These are phyloP conservation scores for Acrocephalus scirpaceus DNA, from an alignment of 2,797 vertebrate species.

Conservation along the genomic window DNA sequence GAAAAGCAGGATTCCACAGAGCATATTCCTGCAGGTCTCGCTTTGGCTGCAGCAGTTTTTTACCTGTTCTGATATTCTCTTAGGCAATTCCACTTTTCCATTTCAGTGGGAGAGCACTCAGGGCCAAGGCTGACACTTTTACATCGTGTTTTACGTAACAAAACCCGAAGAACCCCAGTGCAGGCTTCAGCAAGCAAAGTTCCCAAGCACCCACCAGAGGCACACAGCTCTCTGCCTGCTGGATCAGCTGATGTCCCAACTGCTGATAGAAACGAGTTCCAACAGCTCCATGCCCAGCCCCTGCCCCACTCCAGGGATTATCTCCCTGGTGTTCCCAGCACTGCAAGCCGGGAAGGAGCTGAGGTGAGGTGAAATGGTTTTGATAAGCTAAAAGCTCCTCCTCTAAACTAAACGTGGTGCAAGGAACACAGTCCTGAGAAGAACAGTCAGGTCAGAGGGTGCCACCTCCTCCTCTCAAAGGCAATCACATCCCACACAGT, in stretches of 20 bases:
- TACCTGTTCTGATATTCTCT: background rate
- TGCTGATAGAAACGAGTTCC: background rate
- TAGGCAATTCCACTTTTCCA: background rate
- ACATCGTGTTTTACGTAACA: accelerated
- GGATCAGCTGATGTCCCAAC: background rate
- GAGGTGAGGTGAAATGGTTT: background rate
- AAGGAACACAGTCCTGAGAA: background rate
- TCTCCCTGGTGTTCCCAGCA: background rate
- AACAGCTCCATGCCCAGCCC: background rate
- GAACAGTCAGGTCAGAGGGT: background rate
- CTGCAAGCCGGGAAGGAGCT: background rate
- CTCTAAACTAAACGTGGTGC: background rate
- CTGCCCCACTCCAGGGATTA: background rate
- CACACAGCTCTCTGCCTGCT: background rate
- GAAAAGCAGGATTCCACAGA: background rate
- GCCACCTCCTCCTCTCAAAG: background rate
- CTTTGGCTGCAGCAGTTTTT: background rate
- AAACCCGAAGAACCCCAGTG: accelerated
- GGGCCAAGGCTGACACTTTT: background rate
- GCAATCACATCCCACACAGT: background rate
- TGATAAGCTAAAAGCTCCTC: background rate
- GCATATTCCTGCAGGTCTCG: background rate
- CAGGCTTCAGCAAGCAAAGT: background rate
- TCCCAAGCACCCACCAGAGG: background rate
- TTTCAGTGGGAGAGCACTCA: background rate